These are phyloP conservation scores for Notothenia rossii DNA, from an alignment of 2,113 vertebrate genomes.

Conservation along the genomic window DNA sequence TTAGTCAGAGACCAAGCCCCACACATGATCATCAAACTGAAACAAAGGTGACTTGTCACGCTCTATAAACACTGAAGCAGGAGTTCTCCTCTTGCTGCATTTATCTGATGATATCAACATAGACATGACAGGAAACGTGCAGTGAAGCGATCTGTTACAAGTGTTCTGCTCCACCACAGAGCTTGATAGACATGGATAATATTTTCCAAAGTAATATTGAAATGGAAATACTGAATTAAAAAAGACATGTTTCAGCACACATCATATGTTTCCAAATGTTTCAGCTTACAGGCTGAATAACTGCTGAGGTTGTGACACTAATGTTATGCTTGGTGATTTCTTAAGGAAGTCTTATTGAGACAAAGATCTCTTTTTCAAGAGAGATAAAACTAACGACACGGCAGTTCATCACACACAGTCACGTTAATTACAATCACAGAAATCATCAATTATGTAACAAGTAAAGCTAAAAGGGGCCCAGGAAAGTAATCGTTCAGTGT, in stretches of 20 bases:
- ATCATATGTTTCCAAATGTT: neutral
- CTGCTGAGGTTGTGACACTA: too few relatives aligned
- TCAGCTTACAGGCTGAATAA: too few relatives aligned
- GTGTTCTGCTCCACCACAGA: neutral
- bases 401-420: too few relatives aligned
- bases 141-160: neutral
- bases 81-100: conserved; percentile 20
- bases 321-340: neutral
- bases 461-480: too few relatives aligned
- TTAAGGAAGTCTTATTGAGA: conserved; percentile 12
- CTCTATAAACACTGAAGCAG: conserved; percentile 58
- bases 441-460: too few relatives aligned
- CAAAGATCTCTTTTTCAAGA: neutral
- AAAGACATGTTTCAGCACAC: neutral
- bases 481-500: too few relatives aligned
- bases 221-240: neutral
- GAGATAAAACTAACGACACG: neutral
- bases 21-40: conserved; percentile 43
- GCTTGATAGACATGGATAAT: neutral
- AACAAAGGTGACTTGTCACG: conserved; percentile 50
- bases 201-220: neutral
- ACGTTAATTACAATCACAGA: too few relatives aligned
- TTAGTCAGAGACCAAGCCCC: conserved; percentile 39
- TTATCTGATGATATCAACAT: conserved; percentile 12
- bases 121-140: neutral